Evolutionary conservation across 1,140 invertebrate genomes (phyloP), one percentile per base, ranked within the genome.

Genomic region (Pseudomyrmex pallidus): DNA sequence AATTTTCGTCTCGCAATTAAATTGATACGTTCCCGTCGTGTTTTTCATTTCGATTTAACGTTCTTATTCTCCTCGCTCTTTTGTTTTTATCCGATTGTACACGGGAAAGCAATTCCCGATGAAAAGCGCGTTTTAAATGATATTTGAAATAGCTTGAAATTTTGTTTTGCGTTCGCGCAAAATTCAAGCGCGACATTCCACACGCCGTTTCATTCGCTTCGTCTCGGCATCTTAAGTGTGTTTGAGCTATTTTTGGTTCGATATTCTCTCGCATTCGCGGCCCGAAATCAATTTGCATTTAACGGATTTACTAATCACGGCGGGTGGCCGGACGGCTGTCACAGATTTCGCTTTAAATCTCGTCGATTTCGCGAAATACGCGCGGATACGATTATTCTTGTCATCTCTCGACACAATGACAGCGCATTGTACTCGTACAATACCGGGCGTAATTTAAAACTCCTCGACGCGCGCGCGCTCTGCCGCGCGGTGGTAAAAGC

Each of bases 361-460:
- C 9, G 62, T 15, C 35, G 35, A 35, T 35, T 35, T 20, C 50
- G 35, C 9, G 59, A 15, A 25, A 56, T 78, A 78, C 59, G 56
- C 64, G 20, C 72, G 25, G 35, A 82, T 88, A 85, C 76, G 25
- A 82, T 88, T 87, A 72, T 85, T 82, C 86, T 35, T 61, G 72
- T 50, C 73, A 87, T 87, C 59, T 35, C 76, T 61, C 63, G 74
- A 87, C 82, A 84, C 74, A 87, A 56, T 74, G 80, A 83, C 54
- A 73, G 82, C 73, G 74, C 68, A 87, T 87, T 87, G 85, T 87
- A 63, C 61, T 48, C 57, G 74, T 70, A 87, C 86, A 87, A 87
- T 87, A 85, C 76, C 64, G 61, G 35, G 67, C 73, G 86, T 87
- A 87, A 87, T 87, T 87, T 87, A 80, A 87, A 82, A 84, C 86